Percentiles rank a stretch among this genome's conserved stretches.
These are phyloP conservation scores for Scelioninae gen. 1 DNA, from an alignment of 2,888 invertebrate genomes.

Conservation along the genomic window DNA sequence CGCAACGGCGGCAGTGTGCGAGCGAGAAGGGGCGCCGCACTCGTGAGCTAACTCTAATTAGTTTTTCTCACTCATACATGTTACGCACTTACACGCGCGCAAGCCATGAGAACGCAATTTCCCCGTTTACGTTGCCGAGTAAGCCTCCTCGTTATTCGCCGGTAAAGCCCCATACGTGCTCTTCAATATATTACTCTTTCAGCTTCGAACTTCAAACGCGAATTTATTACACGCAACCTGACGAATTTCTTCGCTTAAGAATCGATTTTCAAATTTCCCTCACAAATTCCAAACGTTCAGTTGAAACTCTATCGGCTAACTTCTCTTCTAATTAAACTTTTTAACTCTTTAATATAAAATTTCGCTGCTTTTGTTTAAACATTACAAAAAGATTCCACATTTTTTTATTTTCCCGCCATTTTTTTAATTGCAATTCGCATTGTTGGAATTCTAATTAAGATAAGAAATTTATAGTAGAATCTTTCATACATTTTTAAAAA, in stretches of 20 bases:
- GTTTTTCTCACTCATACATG: slow-evolving; percentile 63
- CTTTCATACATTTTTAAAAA: too few species aligned
- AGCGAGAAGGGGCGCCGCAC: too few species aligned
- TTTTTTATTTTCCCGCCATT: too few species aligned
- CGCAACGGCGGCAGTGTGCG: slow-evolving; percentile 9
- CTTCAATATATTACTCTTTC: slow-evolving; percentile 34
- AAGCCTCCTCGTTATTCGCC: slow-evolving; percentile 39
- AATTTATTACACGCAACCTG: slow-evolving; percentile 26
- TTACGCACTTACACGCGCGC: slow-evolving; percentile 51
- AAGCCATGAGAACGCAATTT: too few species aligned
- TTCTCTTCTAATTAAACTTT: too few species aligned
- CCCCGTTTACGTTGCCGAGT: slow-evolving; percentile 51
- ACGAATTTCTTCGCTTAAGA: slow-evolving; percentile 16
- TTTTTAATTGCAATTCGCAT: too few species aligned
- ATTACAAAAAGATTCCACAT: too few species aligned
- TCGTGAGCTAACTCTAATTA: slow-evolving; percentile 66
- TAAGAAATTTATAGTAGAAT: too few species aligned
- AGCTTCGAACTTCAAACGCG: slow-evolving; percentile 28
- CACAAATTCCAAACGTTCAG: neutral
- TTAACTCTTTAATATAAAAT: too few species aligned
- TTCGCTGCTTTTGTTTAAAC: too few species aligned
- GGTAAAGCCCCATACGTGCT: slow-evolving; percentile 41
- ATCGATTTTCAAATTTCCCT: neutral
- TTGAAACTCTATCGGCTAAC: too few species aligned
- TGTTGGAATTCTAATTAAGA: too few species aligned